Evolutionary conservation across 2,797 vertebrate species (phyloP).

Genomic region (Rhyacichthys aspro): DNA sequence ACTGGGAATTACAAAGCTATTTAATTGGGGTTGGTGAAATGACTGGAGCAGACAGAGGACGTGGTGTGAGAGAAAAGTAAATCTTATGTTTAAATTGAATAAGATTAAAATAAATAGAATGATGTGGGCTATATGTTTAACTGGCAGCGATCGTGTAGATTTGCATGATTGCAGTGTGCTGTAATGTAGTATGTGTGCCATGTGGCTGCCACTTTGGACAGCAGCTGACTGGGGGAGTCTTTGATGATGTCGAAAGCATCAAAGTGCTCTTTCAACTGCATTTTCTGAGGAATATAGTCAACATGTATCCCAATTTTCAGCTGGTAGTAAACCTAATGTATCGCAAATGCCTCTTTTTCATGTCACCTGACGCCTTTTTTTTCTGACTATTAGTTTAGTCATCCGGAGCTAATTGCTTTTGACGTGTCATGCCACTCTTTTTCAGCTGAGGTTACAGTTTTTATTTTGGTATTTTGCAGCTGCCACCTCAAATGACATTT

Average conservation of each 20-base stretch:
- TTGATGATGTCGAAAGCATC: slow-evolving; percentile 52
- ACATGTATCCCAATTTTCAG: neutral
- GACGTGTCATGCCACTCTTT: neutral
- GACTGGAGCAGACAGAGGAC: slow-evolving; percentile 15
- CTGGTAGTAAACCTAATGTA: slow-evolving; percentile 6
- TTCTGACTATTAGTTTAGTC: neutral
- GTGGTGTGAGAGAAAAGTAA: slow-evolving; percentile 13
- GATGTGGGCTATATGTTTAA: slow-evolving; percentile 4
- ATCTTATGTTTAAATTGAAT: slow-evolving; percentile 8
- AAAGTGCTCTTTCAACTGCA: slow-evolving; percentile 40
- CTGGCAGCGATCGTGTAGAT: slow-evolving; percentile 10
- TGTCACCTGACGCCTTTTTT: neutral
- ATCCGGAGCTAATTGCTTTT: neutral
- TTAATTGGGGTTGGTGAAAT: slow-evolving; percentile 41
- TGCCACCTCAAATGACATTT: slow-evolving; percentile 4
- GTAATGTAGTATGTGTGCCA: slow-evolving; percentile 42
- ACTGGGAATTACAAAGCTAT: slow-evolving; percentile 47
- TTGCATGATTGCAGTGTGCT: slow-evolving; percentile 22
- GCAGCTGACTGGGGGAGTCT: slow-evolving; percentile 58
- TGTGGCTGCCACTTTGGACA: slow-evolving; percentile 50
- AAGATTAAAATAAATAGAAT: too few species aligned
- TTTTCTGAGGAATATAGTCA: slow-evolving; percentile 6
- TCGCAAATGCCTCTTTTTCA: neutral
- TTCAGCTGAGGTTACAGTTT: neutral
- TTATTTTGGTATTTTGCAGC: slow-evolving; percentile 2